These are phyloP conservation scores for Buceros bicornis DNA, from an alignment of 2,797 vertebrate genomes.

Conservation along the genomic window DNA sequence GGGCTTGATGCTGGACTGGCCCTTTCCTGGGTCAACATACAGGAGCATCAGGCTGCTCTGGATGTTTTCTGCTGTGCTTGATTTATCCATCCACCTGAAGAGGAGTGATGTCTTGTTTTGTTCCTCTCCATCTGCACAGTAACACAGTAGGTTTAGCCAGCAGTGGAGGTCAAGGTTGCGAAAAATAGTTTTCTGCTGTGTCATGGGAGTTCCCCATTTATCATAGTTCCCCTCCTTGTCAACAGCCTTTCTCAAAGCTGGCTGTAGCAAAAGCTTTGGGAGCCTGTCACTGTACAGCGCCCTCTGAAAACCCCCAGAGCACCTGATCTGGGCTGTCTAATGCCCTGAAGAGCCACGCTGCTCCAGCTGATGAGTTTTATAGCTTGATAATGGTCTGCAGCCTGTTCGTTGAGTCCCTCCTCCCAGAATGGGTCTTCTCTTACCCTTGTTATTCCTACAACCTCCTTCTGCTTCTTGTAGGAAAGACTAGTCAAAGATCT, in stretches of 20 bases:
- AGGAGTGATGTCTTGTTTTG: neutral
- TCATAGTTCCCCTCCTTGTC: constrained; percentile 75
- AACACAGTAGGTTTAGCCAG: constrained; percentile 13
- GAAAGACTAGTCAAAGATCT: neutral
- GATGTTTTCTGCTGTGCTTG: neutral
- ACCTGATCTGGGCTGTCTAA: neutral
- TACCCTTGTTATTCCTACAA: neutral
- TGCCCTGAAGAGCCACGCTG: neutral
- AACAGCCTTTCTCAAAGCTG: constrained; percentile 31
- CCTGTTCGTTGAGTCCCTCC: neutral
- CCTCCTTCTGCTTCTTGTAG: neutral
- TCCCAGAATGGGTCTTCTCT: neutral
- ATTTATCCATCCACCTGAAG: neutral
- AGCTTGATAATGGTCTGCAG: neutral
- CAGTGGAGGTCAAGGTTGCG: constrained; percentile 72
- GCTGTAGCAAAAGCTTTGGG: neutral
- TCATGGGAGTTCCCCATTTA: constrained; percentile 74
- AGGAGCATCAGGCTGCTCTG: neutral
- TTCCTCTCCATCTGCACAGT: neutral
- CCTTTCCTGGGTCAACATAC: neutral
- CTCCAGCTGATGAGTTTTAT: neutral
- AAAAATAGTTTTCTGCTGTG: constrained; percentile 78
- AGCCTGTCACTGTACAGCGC: neutral
- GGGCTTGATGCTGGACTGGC: neutral
- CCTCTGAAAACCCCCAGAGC: neutral